These are phyloP conservation scores for Apteryx mantelli DNA, from an alignment of 2,113 vertebrate genomes.

Conservation along the genomic window DNA sequence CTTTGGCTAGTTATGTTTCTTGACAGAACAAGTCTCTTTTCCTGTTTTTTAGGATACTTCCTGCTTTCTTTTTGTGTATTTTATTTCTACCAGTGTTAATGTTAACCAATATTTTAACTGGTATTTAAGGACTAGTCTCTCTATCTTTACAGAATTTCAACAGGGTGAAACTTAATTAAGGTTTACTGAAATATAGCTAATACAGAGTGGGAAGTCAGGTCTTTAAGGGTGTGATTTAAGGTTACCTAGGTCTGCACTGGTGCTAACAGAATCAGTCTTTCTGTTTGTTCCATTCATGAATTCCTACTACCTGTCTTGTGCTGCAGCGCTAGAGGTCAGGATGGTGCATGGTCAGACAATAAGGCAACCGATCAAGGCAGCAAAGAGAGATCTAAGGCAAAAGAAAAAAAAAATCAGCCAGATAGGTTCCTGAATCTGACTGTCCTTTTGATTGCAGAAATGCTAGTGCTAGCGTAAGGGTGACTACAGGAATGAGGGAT, in stretches of 20 bases:
- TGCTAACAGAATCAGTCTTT: neutral
- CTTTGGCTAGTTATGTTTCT: neutral
- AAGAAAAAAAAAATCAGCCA: neutral
- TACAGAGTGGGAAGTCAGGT: neutral
- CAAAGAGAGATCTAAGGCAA: neutral
- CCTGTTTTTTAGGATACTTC: neutral
- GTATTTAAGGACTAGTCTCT: neutral
- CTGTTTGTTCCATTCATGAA: neutral
- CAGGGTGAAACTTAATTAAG: neutral
- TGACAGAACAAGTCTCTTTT: neutral
- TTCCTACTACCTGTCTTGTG: neutral
- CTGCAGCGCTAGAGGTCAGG: neutral
- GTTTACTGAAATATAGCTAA: neutral
- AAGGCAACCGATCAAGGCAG: neutral
- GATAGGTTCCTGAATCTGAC: neutral
- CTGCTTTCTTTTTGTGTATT: neutral
- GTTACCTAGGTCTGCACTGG: neutral
- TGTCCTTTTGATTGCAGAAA: neutral
- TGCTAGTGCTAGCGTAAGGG: neutral
- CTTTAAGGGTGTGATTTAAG: neutral
- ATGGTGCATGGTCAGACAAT: neutral
- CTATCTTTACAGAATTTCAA: neutral
- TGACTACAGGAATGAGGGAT: neutral
- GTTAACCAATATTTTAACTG: neutral
- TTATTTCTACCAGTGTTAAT: neutral